These are phyloP conservation scores for Lasiurus cinereus DNA, from an alignment of 2,113 vertebrate species.

Conservation along the genomic window DNA sequence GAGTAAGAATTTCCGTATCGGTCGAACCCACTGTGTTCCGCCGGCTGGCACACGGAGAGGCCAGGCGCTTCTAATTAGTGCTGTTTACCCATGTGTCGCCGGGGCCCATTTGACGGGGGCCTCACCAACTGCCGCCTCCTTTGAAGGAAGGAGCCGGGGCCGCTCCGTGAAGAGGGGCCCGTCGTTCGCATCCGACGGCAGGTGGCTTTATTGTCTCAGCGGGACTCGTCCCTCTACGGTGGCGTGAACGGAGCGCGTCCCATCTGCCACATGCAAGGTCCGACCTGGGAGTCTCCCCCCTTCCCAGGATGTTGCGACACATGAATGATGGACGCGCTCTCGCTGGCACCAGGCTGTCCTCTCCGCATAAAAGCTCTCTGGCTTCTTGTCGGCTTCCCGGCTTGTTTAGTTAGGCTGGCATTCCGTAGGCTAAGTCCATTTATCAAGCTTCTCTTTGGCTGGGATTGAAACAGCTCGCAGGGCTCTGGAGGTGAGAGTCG, in stretches of 20 bases:
- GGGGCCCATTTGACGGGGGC: slow-evolving; percentile 53
- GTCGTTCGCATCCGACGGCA: slow-evolving; percentile 75
- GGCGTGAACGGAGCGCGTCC: neutral
- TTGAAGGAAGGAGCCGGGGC: slow-evolving; percentile 71
- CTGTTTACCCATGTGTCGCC: slow-evolving; percentile 78
- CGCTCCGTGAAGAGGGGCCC: slow-evolving; percentile 51
- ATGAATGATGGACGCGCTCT: slow-evolving; percentile 75
- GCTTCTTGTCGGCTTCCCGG: slow-evolving; percentile 69
- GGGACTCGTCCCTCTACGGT: slow-evolving; percentile 6
- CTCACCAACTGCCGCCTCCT: slow-evolving; percentile 68
- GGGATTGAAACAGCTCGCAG: slow-evolving; percentile 68
- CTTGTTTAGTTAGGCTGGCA: slow-evolving; percentile 76
- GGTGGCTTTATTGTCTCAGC: slow-evolving; percentile 77
- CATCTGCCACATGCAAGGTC: neutral
- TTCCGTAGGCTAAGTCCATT: slow-evolving; percentile 68
- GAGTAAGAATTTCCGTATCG: slow-evolving; percentile 84
- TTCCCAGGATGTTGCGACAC: slow-evolving; percentile 67
- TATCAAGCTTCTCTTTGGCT: slow-evolving; percentile 70
- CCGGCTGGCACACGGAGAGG: slow-evolving; percentile 77
- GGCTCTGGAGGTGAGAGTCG: slow-evolving; percentile 61
- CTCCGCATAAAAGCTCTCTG: slow-evolving; percentile 74
- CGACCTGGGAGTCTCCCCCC: neutral
- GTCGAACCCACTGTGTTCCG: slow-evolving; percentile 64
- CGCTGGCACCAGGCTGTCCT: neutral
- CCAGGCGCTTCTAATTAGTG: slow-evolving; percentile 84